Percentiles rank a stretch among this genome's conserved stretches.
Evolutionary conservation across 1,140 invertebrate species (phyloP).

Genomic region (Drosophila pseudoobscura): DNA sequence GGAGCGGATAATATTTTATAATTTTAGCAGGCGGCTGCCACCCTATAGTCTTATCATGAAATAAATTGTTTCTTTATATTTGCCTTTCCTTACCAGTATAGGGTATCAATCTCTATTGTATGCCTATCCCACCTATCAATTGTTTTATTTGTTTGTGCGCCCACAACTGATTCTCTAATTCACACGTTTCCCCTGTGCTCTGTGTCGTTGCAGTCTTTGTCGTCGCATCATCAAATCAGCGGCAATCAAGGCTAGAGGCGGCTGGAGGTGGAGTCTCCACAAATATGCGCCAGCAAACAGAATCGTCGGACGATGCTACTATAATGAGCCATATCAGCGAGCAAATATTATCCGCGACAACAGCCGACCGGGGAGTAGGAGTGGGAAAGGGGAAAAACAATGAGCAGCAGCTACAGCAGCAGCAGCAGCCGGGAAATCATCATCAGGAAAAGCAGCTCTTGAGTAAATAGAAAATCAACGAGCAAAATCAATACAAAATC

Average conservation of each 20-base stretch:
- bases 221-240: conserved; percentile 26
- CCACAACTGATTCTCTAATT: conserved; percentile 9
- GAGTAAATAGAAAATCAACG: conserved; percentile 78
- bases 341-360: conserved; percentile 60
- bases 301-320: conserved; percentile 50
- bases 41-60: no score
- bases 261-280: conserved; percentile 11
- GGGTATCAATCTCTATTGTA: no score
- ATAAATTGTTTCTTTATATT: no score
- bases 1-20: no score
- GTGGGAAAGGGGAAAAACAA: conserved; percentile 49
- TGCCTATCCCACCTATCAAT: no score
- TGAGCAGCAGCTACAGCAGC: conserved; percentile 22
- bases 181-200: background rate
- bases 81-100: no score
- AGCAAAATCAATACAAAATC: conserved; percentile 74
- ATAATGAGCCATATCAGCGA: conserved; percentile 76
- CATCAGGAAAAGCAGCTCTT: conserved; percentile 59
- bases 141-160: background rate
- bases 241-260: conserved; percentile 15
- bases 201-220: conserved; percentile 18
- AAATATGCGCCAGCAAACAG: conserved; percentile 65
- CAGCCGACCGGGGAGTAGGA: conserved; percentile 32
- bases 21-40: no score
- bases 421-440: conserved; percentile 21